A percentile compares a stretch with the other conserved stretches of the same genome.
These are phyloP conservation scores for Callipepla squamata DNA, from an alignment of 2,113 vertebrate genomes.

Conservation along the genomic window DNA sequence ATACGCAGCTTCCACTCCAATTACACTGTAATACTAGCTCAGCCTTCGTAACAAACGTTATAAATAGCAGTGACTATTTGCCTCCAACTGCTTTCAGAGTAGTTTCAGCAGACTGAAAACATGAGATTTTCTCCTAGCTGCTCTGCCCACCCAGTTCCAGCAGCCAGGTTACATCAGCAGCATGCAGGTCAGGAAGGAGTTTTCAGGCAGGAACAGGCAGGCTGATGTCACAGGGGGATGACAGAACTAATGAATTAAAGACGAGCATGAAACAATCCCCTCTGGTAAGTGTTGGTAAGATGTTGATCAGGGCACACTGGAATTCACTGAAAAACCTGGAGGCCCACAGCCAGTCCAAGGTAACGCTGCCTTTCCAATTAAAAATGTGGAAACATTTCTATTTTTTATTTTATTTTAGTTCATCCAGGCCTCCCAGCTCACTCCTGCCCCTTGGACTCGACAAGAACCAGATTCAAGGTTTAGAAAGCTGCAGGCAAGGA, in stretches of 20 bases:
- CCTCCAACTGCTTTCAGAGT: not conserved
- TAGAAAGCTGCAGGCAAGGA: not conserved
- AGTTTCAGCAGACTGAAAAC: not conserved
- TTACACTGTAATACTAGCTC: not conserved
- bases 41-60: not conserved
- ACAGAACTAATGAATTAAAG: not conserved
- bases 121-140: fast-evolving
- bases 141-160: fast-evolving
- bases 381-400: fast-evolving
- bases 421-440: no score
- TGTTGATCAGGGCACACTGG: not conserved
- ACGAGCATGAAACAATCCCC: not conserved
- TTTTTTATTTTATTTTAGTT: no score
- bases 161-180: not conserved
- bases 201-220: not conserved
- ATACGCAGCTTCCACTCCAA: not conserved
- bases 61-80: not conserved
- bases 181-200: not conserved
- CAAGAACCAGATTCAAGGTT: not conserved
- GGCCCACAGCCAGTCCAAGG: not conserved
- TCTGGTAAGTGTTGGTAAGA: not conserved
- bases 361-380: fast-evolving
- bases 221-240: not conserved
- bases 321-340: not conserved
- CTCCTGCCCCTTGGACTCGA: not conserved